phyloP scores from a whole-genome alignment of 1,140 invertebrate species.

The Scaptodrosophila lebanonensis region DNA sequence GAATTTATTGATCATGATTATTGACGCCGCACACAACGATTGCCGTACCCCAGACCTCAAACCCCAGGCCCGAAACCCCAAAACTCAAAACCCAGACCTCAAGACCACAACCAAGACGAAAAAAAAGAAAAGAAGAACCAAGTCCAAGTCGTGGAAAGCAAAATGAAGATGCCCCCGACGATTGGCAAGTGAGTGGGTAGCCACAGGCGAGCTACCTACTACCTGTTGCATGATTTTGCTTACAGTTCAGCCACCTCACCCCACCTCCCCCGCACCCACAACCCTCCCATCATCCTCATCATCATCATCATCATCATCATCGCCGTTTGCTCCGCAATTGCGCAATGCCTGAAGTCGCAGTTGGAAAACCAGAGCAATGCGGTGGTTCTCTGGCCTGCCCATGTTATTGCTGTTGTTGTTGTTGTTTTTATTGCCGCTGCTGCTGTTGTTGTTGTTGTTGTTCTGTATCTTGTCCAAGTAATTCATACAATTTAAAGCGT shows the following conservation, averaged over 20 bases:
- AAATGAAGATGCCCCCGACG: conserved; percentile 43
- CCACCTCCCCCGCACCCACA: too few species aligned
- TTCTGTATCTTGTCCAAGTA: conserved; percentile 41
- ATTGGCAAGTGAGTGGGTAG: conserved; percentile 34
- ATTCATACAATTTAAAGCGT: conserved; percentile 45
- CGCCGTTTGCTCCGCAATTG: conserved; percentile 19
- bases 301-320: neutral
- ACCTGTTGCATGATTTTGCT: conserved; percentile 20
- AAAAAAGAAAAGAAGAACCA: conserved; percentile 1
- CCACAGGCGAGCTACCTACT: conserved; percentile 25
- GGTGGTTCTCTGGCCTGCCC: neutral
- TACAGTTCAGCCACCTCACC: too few species aligned
- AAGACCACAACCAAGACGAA: neutral
- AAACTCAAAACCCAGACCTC: too few species aligned
- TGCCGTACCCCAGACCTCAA: too few species aligned
- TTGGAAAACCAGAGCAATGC: conserved; percentile 14
- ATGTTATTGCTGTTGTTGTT: neutral
- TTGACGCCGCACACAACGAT: conserved; percentile 51
- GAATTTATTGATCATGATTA: conserved; percentile 72
- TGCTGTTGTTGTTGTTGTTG: neutral
- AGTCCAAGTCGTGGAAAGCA: neutral
- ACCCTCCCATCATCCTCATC: neutral
- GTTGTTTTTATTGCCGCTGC: neutral
- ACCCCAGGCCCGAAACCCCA: too few species aligned
- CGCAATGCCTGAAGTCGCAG: conserved; percentile 7